Evolutionary conservation across 1,140 invertebrate genomes (phyloP).

Genomic region (Pentalonia nigronervosa): DNA sequence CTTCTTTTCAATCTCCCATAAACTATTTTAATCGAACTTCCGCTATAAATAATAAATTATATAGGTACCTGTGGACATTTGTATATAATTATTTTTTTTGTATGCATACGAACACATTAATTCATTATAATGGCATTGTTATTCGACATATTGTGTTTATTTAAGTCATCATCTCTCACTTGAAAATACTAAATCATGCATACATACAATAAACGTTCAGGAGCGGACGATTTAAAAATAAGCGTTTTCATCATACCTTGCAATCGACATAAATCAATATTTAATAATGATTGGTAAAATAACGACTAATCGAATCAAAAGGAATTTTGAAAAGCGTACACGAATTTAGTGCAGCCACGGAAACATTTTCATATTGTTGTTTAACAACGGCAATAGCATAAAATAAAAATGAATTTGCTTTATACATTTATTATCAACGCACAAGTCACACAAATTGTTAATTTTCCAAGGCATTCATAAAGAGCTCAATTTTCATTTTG

Average conservation of each 20-base stretch:
- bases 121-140: neutral
- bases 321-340: neutral
- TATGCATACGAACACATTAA: neutral
- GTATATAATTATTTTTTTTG: neutral
- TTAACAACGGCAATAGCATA: neutral
- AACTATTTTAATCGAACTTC: neutral
- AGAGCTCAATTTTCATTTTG: conserved; percentile 3
- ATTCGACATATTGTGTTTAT: neutral
- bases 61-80: neutral
- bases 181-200: neutral
- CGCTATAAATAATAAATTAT: neutral
- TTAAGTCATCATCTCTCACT: neutral
- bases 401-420: neutral
- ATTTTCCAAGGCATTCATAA: neutral
- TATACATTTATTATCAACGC: neutral
- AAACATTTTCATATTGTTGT: neutral
- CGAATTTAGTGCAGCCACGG: neutral
- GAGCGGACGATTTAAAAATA: neutral
- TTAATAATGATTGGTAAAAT: neutral
- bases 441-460: conserved; percentile 13
- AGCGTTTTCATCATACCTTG: neutral
- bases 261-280: neutral
- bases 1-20: neutral
- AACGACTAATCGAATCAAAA: neutral
- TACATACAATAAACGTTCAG: neutral